phyloP scores from a whole-genome alignment of 2,888 invertebrate genomes.

The Lottia scabra region DNA sequence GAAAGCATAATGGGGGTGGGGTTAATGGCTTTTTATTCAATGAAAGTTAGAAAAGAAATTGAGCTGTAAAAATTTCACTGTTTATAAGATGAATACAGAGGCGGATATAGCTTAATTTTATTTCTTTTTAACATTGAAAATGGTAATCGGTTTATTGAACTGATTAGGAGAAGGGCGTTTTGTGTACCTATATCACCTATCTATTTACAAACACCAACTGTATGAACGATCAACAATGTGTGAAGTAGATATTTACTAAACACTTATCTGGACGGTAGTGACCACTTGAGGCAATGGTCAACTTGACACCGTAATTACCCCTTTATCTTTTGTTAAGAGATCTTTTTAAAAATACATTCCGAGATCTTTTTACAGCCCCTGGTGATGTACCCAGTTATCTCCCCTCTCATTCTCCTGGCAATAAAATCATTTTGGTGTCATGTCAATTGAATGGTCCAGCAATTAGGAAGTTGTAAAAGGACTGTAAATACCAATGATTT shows the following conservation, averaged over 20 bases:
- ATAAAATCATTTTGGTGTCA: constrained; percentile 2
- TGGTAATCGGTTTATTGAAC: neutral
- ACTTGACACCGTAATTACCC: constrained; percentile 1
- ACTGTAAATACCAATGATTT: constrained; percentile 1
- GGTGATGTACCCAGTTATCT: neutral
- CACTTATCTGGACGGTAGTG: constrained; percentile 6
- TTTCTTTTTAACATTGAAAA: too few relatives aligned
- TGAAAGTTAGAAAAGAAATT: too few relatives aligned
- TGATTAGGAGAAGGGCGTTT: neutral
- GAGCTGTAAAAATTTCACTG: too few relatives aligned
- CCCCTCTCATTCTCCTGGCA: constrained; percentile 4
- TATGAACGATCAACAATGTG: neutral
- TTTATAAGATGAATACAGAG: too few relatives aligned
- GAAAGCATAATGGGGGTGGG: too few relatives aligned
- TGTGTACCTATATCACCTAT: neutral
- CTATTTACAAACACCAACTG: neutral
- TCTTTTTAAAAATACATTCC: neutral
- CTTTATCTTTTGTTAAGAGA: neutral
- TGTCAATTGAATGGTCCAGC: neutral
- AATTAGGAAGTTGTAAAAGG: neutral
- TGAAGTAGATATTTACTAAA: neutral
- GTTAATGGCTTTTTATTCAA: too few relatives aligned
- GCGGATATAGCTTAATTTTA: too few relatives aligned
- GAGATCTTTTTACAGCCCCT: neutral
- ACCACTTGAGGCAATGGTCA: constrained; percentile 4